Evolutionary conservation across 2,888 invertebrate species (phyloP).

Genomic region (Nemurella pictetii): DNA sequence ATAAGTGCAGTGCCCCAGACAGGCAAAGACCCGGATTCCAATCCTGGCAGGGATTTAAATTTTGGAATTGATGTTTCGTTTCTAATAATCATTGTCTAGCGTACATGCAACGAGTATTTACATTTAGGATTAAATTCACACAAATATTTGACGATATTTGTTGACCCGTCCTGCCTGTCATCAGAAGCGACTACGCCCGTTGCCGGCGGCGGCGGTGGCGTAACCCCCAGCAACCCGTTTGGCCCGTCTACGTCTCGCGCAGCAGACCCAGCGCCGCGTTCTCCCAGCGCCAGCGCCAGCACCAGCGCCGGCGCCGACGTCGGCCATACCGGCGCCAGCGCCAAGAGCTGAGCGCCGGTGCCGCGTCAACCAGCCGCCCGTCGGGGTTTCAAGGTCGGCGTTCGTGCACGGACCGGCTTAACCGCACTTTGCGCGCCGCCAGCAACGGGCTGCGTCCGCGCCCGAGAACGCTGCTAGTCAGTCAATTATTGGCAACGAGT

Average conservation of each 20-base stretch:
- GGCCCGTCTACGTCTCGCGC: not conserved
- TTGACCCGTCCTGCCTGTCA: not conserved
- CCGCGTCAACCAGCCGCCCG: too few species aligned
- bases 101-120: too few species aligned
- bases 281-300: not conserved
- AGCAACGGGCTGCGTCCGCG: not conserved
- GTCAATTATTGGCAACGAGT: not conserved
- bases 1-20: too few species aligned
- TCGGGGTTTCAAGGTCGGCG: too few species aligned
- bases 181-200: not conserved
- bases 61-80: too few species aligned
- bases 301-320: not conserved
- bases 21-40: too few species aligned
- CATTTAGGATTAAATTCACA: too few species aligned
- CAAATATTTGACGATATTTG: too few species aligned
- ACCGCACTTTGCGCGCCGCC: not conserved
- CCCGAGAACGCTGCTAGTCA: not conserved
- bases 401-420: too few species aligned
- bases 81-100: too few species aligned
- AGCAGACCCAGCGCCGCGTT: not conserved
- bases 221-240: not conserved
- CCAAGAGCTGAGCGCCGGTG: not conserved
- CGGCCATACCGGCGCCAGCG: not conserved
- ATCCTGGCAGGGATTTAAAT: too few species aligned
- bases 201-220: not conserved